Conservation (phyloP, 2,113 vertebrate genomes). For the Laticauda colubrina region DNA sequence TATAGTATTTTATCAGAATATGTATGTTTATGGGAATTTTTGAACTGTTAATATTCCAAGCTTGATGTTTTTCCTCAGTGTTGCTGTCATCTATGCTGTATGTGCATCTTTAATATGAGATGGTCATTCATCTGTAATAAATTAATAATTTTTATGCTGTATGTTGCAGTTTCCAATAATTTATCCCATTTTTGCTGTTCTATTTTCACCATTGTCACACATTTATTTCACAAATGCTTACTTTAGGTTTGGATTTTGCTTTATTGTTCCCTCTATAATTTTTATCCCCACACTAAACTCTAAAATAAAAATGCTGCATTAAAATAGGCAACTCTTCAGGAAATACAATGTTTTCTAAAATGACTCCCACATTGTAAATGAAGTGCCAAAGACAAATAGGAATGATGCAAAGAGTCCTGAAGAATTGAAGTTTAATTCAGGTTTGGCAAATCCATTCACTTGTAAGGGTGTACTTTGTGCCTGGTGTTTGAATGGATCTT, state of each 20-base stretch:
- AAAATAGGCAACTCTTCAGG: not conserved
- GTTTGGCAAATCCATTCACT: not conserved
- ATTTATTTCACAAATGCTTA: not conserved
- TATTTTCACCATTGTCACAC: not conserved
- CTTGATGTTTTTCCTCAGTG: not conserved
- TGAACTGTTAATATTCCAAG: not conserved
- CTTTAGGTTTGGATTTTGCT: not conserved
- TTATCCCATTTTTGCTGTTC: not conserved
- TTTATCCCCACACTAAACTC: not conserved
- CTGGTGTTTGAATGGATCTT: not conserved
- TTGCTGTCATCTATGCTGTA: not conserved
- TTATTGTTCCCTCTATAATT: not conserved
- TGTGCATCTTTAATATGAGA: not conserved
- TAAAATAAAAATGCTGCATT: not conserved
- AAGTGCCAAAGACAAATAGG: not conserved
- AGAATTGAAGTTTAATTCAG: not conserved
- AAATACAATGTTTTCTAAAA: not conserved
- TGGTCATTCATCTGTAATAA: constrained; percentile 1
- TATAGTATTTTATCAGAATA: not conserved
- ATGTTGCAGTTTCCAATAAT: constrained; percentile 1
- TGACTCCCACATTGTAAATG: not conserved
- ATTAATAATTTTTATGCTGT: not conserved
- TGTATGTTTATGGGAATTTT: not conserved
- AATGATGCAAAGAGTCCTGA: not conserved
- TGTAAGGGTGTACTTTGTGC: not conserved